Percentiles rank a stretch among this genome's conserved stretches.
These are phyloP conservation scores for Poecilus cupreus DNA, from an alignment of 2,888 invertebrate species.

Conservation along the genomic window DNA sequence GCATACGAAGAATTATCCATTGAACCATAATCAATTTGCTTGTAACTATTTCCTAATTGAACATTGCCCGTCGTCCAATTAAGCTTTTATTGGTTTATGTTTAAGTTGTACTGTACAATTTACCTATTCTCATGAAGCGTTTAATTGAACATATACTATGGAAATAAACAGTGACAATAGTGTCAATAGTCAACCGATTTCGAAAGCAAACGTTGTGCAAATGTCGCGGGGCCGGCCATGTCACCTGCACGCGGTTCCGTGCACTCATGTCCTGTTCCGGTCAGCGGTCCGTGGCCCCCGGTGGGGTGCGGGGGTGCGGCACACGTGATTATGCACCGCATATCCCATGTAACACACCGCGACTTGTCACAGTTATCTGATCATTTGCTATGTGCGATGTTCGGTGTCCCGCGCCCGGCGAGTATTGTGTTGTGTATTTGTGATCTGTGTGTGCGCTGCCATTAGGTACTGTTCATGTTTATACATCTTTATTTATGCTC, in stretches of 20 bases:
- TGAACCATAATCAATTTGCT: too few species aligned
- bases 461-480: too few species aligned
- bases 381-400: not conserved
- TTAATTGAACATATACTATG: too few species aligned
- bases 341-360: constrained; percentile 26
- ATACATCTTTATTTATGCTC: too few species aligned
- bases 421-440: not conserved
- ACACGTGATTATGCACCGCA: constrained; percentile 54
- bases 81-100: too few species aligned
- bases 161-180: too few species aligned
- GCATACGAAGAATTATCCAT: too few species aligned
- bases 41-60: too few species aligned
- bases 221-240: not conserved
- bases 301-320: constrained; percentile 6
- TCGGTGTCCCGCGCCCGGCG: not conserved
- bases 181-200: not conserved
- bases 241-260: constrained; percentile 31
- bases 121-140: too few species aligned
- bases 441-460: not conserved
- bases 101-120: too few species aligned
- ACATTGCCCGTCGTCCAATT: too few species aligned
- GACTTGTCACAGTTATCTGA: constrained; percentile 15
- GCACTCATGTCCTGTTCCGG: constrained; percentile 51
- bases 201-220: not conserved
- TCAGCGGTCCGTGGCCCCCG: not conserved